A percentile compares a stretch with the other conserved stretches of the same genome.
phyloP scores from a whole-genome alignment of 2,888 invertebrate genomes.

The Acanthosepion pharaonis region DNA sequence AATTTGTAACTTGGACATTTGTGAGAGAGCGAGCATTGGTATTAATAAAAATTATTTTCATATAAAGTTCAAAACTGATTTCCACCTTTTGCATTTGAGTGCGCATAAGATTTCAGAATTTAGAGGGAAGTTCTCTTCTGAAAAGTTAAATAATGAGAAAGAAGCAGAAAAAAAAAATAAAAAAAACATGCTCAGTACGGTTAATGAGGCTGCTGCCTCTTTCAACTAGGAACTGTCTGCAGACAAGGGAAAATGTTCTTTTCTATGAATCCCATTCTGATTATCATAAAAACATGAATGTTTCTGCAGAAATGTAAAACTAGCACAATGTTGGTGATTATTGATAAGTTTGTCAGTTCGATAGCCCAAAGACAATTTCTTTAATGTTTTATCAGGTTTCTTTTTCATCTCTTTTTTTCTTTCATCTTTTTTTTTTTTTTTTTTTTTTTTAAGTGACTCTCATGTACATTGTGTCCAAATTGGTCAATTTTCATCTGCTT shows the following conservation, averaged over 20 bases:
- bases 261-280: not conserved
- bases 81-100: not conserved
- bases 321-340: not conserved
- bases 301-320: slow-evolving; percentile 2
- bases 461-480: not conserved
- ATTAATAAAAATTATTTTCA: no score
- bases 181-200: no score
- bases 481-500: not conserved
- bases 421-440: not conserved
- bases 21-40: no score
- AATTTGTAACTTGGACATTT: no score
- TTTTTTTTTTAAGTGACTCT: not conserved
- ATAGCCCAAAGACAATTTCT: not conserved
- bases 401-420: not conserved
- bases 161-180: not conserved
- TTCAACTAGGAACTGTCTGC: not conserved
- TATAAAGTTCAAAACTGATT: not conserved
- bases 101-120: not conserved
- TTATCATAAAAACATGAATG: not conserved
- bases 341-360: slow-evolving; percentile 8
- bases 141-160: not conserved
- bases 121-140: not conserved
- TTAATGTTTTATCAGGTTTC: not conserved
- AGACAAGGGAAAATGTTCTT: not conserved
- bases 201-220: not conserved